These are phyloP conservation scores for Pecten maximus DNA, from an alignment of 2,888 invertebrate genomes.

Conservation along the genomic window DNA sequence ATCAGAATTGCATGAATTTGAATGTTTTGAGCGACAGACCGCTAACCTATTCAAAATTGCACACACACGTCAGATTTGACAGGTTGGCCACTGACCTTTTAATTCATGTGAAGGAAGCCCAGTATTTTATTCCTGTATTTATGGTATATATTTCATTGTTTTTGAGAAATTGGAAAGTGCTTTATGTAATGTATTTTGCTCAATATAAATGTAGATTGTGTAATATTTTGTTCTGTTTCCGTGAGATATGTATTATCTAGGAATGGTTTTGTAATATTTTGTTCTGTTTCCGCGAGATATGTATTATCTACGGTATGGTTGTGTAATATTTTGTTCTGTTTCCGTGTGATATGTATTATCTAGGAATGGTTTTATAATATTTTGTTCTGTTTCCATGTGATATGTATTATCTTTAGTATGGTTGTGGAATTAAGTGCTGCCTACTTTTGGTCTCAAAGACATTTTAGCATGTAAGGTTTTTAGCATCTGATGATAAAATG, in stretches of 20 bases:
- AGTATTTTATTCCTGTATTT: background rate
- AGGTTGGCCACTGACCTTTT: too few species aligned
- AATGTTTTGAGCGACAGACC: too few species aligned
- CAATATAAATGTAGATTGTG: background rate
- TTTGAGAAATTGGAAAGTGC: background rate
- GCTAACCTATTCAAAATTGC: too few species aligned
- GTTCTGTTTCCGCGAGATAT: too few species aligned
- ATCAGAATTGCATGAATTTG: too few species aligned
- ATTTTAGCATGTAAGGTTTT: background rate
- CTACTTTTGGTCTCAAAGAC: slow-evolving; percentile 1
- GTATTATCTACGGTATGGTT: too few species aligned
- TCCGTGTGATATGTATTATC: background rate
- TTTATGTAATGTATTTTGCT: slow-evolving; percentile 17
- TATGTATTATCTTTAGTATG: too few species aligned
- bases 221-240: background rate
- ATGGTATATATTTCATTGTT: background rate
- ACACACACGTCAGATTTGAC: too few species aligned
- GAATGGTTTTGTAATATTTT: too few species aligned
- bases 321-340: background rate
- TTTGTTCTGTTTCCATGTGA: too few species aligned
- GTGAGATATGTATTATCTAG: background rate
- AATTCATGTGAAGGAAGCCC: too few species aligned
- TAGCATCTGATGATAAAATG: background rate
- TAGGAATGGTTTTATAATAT: too few species aligned
- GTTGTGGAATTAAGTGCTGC: background rate